Percentiles rank a stretch among this genome's conserved stretches.
These are phyloP conservation scores for Telenomus remus DNA, from an alignment of 1,140 invertebrate genomes.

Conservation along the genomic window DNA sequence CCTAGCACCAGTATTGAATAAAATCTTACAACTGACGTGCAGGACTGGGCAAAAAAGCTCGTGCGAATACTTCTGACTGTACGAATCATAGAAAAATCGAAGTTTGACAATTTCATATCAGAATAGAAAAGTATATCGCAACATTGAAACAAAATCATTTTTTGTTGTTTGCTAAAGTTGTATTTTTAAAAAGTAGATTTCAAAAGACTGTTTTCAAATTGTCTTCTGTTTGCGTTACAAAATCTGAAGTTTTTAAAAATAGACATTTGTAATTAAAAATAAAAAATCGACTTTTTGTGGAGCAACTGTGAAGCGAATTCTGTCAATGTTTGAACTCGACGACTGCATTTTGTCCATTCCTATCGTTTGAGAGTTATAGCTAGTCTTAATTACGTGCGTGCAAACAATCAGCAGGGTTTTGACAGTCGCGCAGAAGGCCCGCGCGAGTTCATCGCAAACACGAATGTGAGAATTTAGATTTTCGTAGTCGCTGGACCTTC, in stretches of 20 bases:
- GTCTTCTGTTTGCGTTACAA: constrained; percentile 14
- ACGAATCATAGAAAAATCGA: constrained; percentile 46
- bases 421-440: constrained; percentile 20
- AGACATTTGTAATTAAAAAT: too few relatives aligned
- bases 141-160: too few relatives aligned
- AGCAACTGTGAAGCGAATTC: too few relatives aligned
- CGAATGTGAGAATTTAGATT: constrained; percentile 5
- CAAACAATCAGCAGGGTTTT: constrained; percentile 17
- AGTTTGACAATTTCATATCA: constrained; percentile 23
- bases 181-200: too few relatives aligned
- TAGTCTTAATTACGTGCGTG: constrained; percentile 1
- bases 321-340: constrained; percentile 13
- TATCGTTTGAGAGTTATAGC: constrained; percentile 19
- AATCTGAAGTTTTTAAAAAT: too few relatives aligned
- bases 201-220: background rate
- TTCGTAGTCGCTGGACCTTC: constrained; percentile 14
- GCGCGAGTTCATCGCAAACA: background rate
- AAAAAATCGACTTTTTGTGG: too few relatives aligned
- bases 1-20: constrained; percentile 68
- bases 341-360: constrained; percentile 24
- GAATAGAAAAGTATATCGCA: too few relatives aligned
- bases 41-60: constrained; percentile 48
- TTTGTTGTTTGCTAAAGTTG: too few relatives aligned
- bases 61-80: constrained; percentile 38
- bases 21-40: constrained; percentile 47